phyloP scores from a whole-genome alignment of 2,888 invertebrate species.

The Bugulina stolonifera region DNA sequence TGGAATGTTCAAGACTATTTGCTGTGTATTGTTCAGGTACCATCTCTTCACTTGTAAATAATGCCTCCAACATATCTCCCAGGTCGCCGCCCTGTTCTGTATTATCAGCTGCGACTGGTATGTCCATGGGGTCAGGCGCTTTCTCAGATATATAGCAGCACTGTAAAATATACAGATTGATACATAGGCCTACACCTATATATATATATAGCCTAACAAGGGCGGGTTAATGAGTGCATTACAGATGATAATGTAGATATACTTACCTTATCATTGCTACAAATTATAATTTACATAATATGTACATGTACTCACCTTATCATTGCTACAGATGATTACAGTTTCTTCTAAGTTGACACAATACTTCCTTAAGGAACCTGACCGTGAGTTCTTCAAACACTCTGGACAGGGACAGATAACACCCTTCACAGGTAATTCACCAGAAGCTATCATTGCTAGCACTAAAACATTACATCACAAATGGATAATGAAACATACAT shows the following conservation, averaged over 20 bases:
- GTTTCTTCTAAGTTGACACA: slow-evolving; percentile 42
- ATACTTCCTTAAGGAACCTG: slow-evolving; percentile 7
- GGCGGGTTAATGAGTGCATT: too few relatives aligned
- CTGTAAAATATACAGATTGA: too few relatives aligned
- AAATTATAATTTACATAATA: too few relatives aligned
- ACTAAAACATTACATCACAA: not conserved
- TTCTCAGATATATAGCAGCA: not conserved
- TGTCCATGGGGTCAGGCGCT: not conserved
- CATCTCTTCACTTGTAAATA: not conserved
- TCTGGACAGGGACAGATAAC: slow-evolving; percentile 4
- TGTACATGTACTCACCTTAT: slow-evolving; percentile 36
- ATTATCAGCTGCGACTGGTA: not conserved
- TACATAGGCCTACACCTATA: too few relatives aligned
- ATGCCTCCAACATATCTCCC: not conserved
- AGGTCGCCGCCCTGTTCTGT: not conserved
- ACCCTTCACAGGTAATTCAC: not conserved
- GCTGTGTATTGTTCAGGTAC: too few relatives aligned
- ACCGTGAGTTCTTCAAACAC: not conserved
- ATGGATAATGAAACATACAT: too few relatives aligned
- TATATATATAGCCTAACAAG: too few relatives aligned
- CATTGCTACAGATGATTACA: slow-evolving; percentile 40
- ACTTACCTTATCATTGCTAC: too few relatives aligned
- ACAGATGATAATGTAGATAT: too few relatives aligned
- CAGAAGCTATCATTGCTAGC: not conserved
- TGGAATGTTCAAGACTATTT: too few relatives aligned